Conservation (phyloP, 2,797 vertebrate species). For the Acestrorhynchus altus region DNA sequence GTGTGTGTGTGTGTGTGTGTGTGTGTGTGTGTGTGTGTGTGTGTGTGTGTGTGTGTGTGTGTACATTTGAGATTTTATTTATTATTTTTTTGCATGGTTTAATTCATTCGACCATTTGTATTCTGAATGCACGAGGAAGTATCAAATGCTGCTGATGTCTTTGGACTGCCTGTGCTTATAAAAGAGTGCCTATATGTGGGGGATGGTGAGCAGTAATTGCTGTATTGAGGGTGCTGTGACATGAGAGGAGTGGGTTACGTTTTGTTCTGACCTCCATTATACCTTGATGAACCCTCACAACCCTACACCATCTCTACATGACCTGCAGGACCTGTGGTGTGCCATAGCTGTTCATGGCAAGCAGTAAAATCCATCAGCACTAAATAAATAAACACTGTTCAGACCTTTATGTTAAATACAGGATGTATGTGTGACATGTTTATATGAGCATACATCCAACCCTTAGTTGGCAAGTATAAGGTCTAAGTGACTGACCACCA, state of each 20-base stretch:
- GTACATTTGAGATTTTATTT: no score
- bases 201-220: conserved; percentile 21
- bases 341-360: conserved; percentile 30
- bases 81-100: no score
- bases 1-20: no score
- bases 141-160: neutral
- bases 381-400: conserved; percentile 35
- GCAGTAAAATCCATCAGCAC: conserved; percentile 21
- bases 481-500: neutral
- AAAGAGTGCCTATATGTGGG: neutral
- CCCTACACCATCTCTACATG: conserved; percentile 3
- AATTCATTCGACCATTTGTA: no score
- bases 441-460: neutral
- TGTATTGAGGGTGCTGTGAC: conserved; percentile 25
- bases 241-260: conserved; percentile 24
- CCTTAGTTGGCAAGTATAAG: neutral
- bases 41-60: no score
- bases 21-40: no score
- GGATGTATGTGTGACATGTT: neutral
- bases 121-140: no score
- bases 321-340: conserved; percentile 15
- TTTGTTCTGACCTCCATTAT: conserved; percentile 57
- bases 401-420: conserved; percentile 37
- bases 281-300: conserved; percentile 30
- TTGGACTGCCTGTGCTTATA: conserved; percentile 6